Base-by-base conservation (phyloP, 2,113 vertebrate species). In the rat (Rattus norvegicus) region DNA sequence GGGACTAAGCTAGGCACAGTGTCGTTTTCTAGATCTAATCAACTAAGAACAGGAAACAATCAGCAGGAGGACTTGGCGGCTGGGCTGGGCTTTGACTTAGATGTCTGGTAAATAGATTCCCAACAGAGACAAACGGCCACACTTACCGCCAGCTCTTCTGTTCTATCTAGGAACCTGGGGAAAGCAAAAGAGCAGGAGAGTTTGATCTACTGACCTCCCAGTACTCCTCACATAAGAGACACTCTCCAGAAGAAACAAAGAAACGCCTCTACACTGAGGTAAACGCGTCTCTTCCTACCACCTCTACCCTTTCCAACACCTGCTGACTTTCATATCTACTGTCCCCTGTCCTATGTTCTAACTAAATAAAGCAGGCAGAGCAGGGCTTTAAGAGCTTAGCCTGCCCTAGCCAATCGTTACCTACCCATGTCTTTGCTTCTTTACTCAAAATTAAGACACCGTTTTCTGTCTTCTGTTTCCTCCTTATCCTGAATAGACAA, bases 121-220 rank as follows among this genome's bases (percentile, higher is more conserved):
- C 91, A 77, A 89, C 90, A 26, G 30, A 76, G 96, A 98, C 95
- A 85, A 47, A 97, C 20, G n/a, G n/a, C 16, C 97, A 97, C 97
- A 99, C 99, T 98, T 98, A 99, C 99, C 96, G 99, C 99, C 95
- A 99, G 97, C 28, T 99, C 99, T 97, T 99, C 99, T 5, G 98
- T 99, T 96, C 99, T 99, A 91, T 99, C 99, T 79, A 99, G 98
- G 97, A 99, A 98, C 97, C 99, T 99, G 92, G 67, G 97, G 93
- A 97, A 97, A 98, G 97, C 85, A 98, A 97, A 24, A 47, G 65
- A 98, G 94, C 43, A 47, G 80, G 92, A 28, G 28, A 80, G 94
- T 97, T 97, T 93, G 85, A 96, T 86, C 76, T 79, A 91, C 56
- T 83, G 75, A 88, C 30, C 16, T 69, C 67, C 33, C 14, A 6